phyloP scores from a whole-genome alignment of 1,140 invertebrate species.

The Trichomalopsis sarcophagae region DNA sequence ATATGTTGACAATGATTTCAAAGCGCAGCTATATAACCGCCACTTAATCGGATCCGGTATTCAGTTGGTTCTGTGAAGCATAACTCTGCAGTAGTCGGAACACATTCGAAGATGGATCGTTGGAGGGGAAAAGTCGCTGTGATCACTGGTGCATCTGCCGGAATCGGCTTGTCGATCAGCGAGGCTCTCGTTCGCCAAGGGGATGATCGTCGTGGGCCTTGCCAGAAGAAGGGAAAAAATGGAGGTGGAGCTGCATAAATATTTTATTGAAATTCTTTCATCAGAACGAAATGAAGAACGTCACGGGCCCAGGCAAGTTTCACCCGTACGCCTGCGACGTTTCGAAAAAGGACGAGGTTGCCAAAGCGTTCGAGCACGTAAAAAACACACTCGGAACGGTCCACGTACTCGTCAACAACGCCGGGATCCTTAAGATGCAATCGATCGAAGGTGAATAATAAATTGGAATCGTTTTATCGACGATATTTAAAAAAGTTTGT shows the following conservation, averaged over 20 bases:
- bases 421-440: conserved; percentile 72
- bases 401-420: conserved; percentile 82
- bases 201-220: not conserved
- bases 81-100: no score
- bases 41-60: no score
- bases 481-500: no score
- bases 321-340: conserved; percentile 77
- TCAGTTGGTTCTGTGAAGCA: no score
- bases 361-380: conserved; percentile 77
- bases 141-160: not conserved
- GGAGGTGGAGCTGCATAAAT: not conserved
- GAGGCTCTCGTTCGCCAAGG: not conserved
- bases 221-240: conserved; percentile 2
- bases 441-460: conserved; percentile 57
- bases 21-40: no score
- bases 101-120: not conserved
- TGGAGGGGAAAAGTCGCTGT: conserved; percentile 25
- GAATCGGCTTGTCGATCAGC: not conserved
- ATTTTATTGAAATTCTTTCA: not conserved
- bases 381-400: conserved; percentile 76
- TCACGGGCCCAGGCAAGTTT: conserved; percentile 63
- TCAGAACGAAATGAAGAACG: conserved; percentile 54
- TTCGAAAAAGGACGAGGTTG: conserved; percentile 77
- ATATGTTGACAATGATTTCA: no score
- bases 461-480: conserved; percentile 50